Base-by-base conservation (phyloP, 2,113 vertebrate genomes). In the Dunckerocampus dactyliophorus region DNA sequence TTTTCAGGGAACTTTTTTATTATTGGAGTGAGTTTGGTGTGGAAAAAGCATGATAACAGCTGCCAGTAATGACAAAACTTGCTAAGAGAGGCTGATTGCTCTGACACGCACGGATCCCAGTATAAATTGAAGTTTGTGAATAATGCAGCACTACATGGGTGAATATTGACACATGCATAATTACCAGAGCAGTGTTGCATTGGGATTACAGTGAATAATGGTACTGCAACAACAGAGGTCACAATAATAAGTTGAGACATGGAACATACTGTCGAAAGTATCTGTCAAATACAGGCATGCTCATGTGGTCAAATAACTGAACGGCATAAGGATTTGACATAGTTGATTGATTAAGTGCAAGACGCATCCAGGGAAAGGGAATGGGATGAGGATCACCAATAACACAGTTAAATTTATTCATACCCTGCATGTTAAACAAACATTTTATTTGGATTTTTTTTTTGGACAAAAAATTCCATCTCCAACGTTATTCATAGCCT, bases 91-190 rank as follows among this genome's bases (percentile, higher is more conserved):
- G 73, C 84, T 85, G 76, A 82, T 84, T 85, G 77, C 77, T 75
- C 79, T 83, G 77, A 79, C 81, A 85, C 82, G 72, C 82, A 79
- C 62, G 71, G 69, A 75, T 72, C 66, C 65, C 70, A 75, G 75
- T 69, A 73, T 82, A 82, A 85, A 86, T 85, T 82, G 83, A 85
- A 80, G 72, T 79, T 84, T 82, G 85, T 87, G 82, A 84, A 83
- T 86, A 85, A 86, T 85, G 82, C 82, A 88, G 53, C 67, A 82
- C 77, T 78, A 76, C 56, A 69, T 69, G 73, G 81, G 81, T 82
- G 76, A 77, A 85, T 82, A 78, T 78, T 82, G 84, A 85, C 82
- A 84, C 82, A 78, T 79, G 78, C 79, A 81, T 88, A 86, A 86
- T 86, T 85, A 88, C 75, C 61, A 58, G 79, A 74, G 76, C 74